Conservation (phyloP, 2,888 invertebrate species). For the Yponomeuta evonymella region DNA sequence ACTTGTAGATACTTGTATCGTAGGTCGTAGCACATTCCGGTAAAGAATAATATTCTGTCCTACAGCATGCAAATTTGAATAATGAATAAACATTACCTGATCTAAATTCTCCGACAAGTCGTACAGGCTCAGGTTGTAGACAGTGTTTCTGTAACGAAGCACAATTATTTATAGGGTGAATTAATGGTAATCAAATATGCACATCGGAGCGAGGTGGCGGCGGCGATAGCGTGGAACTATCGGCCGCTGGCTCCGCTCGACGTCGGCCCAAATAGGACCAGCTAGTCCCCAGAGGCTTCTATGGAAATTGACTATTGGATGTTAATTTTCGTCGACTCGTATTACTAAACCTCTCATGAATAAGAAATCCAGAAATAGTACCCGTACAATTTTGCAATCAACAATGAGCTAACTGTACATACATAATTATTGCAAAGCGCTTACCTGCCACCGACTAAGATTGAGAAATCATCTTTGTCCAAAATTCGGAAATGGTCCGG, state of each 20-base stretch:
- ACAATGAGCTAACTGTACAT: not conserved
- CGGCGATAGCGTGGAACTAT: slow-evolving; percentile 18
- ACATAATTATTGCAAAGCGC: slow-evolving; percentile 26
- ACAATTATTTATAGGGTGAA: slow-evolving; percentile 22
- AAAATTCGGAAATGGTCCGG: slow-evolving; percentile 93
- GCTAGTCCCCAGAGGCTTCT: slow-evolving; percentile 23
- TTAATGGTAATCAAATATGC: slow-evolving; percentile 27
- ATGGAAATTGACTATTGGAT: slow-evolving; percentile 28
- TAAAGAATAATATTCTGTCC: slow-evolving; percentile 18
- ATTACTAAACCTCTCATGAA: slow-evolving; percentile 12
- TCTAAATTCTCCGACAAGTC: slow-evolving; percentile 86
- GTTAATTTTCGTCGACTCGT: slow-evolving; percentile 26
- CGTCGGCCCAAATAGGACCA: slow-evolving; percentile 29
- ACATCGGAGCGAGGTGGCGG: slow-evolving; percentile 25
- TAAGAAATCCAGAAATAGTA: slow-evolving; percentile 3
- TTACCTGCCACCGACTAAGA: slow-evolving; percentile 94
- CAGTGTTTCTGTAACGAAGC: slow-evolving; percentile 83
- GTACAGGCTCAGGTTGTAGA: slow-evolving; percentile 92
- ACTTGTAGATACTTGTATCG: not conserved
- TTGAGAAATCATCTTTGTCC: slow-evolving; percentile 88
- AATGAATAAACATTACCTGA: slow-evolving; percentile 72
- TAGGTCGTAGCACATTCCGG: not conserved
- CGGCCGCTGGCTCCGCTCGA: slow-evolving; percentile 14
- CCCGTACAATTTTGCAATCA: not conserved
- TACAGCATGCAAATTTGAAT: slow-evolving; percentile 21